Percentiles rank a stretch among this genome's conserved stretches.
Evolutionary conservation across 2,797 vertebrate species (phyloP).

Genomic region (Silurus aristotelis): DNA sequence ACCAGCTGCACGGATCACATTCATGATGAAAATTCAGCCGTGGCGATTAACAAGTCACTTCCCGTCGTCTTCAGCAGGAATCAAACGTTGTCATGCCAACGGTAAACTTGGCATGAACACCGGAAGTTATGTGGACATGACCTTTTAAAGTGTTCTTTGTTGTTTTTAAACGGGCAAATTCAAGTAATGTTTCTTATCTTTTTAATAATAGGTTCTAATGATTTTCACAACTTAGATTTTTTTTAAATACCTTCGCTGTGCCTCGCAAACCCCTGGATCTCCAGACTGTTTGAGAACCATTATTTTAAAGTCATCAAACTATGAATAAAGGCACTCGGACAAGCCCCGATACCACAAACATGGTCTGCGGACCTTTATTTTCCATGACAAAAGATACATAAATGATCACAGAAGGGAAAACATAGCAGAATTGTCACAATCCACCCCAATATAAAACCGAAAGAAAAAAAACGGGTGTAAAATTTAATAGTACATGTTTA

Average conservation of each 20-base stretch:
- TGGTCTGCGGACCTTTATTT: constrained; percentile 24
- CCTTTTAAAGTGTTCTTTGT: background rate
- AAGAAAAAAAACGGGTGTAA: background rate
- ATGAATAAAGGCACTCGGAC: background rate
- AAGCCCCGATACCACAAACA: constrained; percentile 10
- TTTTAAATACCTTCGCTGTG: background rate
- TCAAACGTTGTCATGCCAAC: constrained; percentile 34
- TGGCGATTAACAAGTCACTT: background rate
- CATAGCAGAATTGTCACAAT: constrained; percentile 31
- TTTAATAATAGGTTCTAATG: background rate
- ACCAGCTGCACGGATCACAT: background rate
- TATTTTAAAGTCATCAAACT: background rate
- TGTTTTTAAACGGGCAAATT: background rate
- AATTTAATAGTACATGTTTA: constrained; percentile 41
- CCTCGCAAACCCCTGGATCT: background rate
- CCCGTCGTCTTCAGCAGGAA: background rate
- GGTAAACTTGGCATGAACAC: background rate
- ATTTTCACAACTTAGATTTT: background rate
- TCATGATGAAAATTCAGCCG: background rate
- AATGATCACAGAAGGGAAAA: constrained; percentile 38
- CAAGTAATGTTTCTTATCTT: no score
- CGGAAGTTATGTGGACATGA: background rate
- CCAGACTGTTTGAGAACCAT: background rate
- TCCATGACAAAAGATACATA: constrained; percentile 37
- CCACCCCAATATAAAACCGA: constrained; percentile 22